A percentile compares a stretch with the other conserved stretches of the same genome.
Evolutionary conservation across 1,140 invertebrate genomes (phyloP).

Genomic region (Nebria ingens): DNA sequence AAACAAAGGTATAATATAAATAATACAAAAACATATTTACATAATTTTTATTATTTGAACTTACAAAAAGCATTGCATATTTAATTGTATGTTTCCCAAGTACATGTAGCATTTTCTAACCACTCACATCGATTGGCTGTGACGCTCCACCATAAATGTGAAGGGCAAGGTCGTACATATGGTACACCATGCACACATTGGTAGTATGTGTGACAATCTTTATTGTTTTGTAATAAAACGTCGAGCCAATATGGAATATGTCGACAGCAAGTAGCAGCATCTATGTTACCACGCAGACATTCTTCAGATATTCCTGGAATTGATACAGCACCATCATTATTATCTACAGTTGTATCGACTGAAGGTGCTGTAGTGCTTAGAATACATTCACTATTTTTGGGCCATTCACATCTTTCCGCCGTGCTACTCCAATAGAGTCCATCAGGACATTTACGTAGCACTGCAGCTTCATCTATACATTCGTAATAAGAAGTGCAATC

Average conservation of each 20-base stretch:
- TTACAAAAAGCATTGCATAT: no score
- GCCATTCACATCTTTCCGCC: slow-evolving; percentile 26
- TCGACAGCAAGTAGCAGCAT: neutral
- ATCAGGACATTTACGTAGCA: slow-evolving; percentile 27
- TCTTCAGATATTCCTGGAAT: no score
- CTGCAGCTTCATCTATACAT: slow-evolving; percentile 24
- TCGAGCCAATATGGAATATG: neutral
- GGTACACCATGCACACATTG: neutral
- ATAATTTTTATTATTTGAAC: neutral
- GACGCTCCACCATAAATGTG: neutral
- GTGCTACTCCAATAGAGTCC: slow-evolving; percentile 27
- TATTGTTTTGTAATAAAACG: neutral
- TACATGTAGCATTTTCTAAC: neutral
- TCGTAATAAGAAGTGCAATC: slow-evolving; percentile 28
- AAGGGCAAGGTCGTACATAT: neutral
- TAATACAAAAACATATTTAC: no score
- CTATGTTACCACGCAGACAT: neutral
- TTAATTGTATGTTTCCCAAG: neutral
- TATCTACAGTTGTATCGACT: neutral
- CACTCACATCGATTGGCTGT: neutral
- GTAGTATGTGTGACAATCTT: neutral
- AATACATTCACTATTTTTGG: slow-evolving; percentile 25
- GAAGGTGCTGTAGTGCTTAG: neutral
- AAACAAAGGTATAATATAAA: no score
- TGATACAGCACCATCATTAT: neutral